phyloP scores from a whole-genome alignment of 2,888 invertebrate genomes.

The Mythimna albipuncta region DNA sequence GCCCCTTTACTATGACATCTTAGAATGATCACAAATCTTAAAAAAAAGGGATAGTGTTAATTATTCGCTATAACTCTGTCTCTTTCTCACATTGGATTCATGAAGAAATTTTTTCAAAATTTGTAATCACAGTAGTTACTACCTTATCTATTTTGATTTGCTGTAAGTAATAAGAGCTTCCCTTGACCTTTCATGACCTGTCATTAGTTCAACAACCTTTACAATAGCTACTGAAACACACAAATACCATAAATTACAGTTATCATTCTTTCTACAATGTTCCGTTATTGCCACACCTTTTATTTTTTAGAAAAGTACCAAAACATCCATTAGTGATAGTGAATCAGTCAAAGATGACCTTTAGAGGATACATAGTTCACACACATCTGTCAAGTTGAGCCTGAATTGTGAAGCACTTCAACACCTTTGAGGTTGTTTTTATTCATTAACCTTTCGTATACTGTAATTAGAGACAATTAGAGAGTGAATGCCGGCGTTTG shows the following conservation, averaged over 20 bases:
- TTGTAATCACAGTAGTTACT: not conserved
- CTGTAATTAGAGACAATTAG: no score
- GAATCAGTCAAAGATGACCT: not conserved
- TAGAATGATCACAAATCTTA: no score
- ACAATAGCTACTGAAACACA: not conserved
- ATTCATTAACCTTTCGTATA: not conserved
- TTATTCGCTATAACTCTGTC: not conserved
- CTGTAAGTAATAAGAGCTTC: not conserved
- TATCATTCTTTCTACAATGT: not conserved
- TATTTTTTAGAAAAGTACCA: not conserved
- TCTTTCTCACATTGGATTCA: not conserved
- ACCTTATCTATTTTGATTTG: not conserved
- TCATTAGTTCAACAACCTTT: constrained; percentile 21
- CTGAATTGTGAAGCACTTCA: not conserved
- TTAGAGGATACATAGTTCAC: not conserved
- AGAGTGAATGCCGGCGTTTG: no score
- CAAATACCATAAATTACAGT: not conserved
- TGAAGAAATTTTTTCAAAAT: not conserved
- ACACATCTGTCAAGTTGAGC: no score
- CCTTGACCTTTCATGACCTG: constrained; percentile 32
- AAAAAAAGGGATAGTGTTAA: no score
- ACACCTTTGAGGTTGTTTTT: not conserved
- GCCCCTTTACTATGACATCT: no score
- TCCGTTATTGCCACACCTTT: constrained; percentile 1
- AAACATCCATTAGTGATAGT: constrained; percentile 5